A percentile compares a stretch with the other conserved stretches of the same genome.
Conservation (phyloP, 2,888 invertebrate species). For the Xiphydria camelus region DNA sequence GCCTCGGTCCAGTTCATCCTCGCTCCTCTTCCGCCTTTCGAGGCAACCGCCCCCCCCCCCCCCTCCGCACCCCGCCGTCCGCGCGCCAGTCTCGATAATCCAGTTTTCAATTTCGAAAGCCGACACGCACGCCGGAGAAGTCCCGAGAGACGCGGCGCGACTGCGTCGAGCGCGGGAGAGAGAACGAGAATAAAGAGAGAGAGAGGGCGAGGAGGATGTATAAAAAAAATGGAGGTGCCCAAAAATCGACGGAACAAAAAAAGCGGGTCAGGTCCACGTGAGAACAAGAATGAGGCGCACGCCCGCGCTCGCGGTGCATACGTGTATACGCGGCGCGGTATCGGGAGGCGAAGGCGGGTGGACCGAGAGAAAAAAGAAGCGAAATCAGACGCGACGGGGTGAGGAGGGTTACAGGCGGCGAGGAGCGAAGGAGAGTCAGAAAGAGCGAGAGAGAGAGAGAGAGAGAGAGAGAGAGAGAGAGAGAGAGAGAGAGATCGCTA, state of each 20-base stretch:
- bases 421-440: constrained; percentile 6
- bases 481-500: constrained; percentile 6
- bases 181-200: not conserved
- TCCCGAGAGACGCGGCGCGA: not conserved
- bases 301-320: not conserved
- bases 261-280: not conserved
- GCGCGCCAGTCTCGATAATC: not conserved
- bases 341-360: not conserved
- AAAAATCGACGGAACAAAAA: constrained; percentile 6
- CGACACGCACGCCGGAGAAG: too few species aligned
- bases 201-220: not conserved
- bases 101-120: constrained; percentile 4
- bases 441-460: constrained; percentile 1
- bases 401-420: not conserved
- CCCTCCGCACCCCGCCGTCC: not conserved
- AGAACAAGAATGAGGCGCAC: not conserved
- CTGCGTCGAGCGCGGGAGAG: not conserved
- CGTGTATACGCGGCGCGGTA: not conserved
- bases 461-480: constrained; percentile 3
- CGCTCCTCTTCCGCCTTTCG: not conserved
- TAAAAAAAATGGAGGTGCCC: not conserved
- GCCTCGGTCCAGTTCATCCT: not conserved
- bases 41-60: not conserved
- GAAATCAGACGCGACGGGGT: constrained; percentile 6
- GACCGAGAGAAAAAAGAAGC: constrained; percentile 7